A percentile compares a stretch with the other conserved stretches of the same genome.
Conservation (phyloP, 37 sponge, comb jelly and placozoan genomes). For the Chondrilla cf. caribensis region DNA sequence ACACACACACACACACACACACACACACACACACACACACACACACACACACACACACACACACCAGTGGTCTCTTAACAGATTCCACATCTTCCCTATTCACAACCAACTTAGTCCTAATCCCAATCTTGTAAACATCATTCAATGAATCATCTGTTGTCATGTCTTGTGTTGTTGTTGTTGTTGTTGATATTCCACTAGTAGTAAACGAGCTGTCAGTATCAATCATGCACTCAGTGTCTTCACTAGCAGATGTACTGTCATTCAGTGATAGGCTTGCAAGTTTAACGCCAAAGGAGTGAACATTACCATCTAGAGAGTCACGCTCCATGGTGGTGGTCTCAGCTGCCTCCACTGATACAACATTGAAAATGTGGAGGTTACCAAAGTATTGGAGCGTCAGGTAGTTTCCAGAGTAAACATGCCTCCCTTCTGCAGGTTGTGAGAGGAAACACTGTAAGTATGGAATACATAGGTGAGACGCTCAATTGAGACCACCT, state of each 20-base stretch:
- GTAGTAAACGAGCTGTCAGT: too few species aligned
- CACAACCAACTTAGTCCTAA: constrained; percentile 26
- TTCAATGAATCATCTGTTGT: too few species aligned
- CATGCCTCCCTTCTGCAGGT: constrained; percentile 37
- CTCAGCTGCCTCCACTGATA: not conserved
- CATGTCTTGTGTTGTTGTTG: too few species aligned
- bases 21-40: too few species aligned
- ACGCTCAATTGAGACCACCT: too few species aligned
- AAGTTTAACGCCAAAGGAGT: not conserved
- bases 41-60: too few species aligned
- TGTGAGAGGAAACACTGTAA: not conserved
- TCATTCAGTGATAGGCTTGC: not conserved
- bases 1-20: too few species aligned
- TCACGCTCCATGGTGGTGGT: not conserved
- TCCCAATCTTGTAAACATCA: constrained; percentile 29
- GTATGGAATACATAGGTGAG: too few species aligned
- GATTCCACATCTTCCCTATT: too few species aligned
- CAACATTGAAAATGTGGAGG: constrained; percentile 8
- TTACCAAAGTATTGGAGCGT: constrained; percentile 41
- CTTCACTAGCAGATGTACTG: not conserved
- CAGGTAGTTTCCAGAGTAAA: constrained; percentile 26
- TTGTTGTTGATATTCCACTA: too few species aligned
- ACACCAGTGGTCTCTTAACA: too few species aligned
- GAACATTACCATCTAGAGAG: not conserved
- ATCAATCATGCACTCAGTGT: too few species aligned